Conservation (phyloP, 2,113 vertebrate genomes). For the Myrmecophaga tridactyla region DNA sequence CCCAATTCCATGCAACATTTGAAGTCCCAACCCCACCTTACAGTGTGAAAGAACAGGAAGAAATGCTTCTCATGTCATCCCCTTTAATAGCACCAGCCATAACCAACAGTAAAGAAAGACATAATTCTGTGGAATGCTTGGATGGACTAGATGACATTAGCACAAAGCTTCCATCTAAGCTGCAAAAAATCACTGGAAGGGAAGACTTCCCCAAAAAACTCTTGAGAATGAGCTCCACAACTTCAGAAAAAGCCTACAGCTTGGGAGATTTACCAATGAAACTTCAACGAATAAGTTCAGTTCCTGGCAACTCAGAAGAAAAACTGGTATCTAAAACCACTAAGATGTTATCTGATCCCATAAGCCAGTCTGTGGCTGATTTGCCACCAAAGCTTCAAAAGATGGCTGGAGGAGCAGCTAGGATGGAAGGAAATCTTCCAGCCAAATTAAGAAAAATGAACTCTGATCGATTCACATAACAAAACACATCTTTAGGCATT, state of each 20-base stretch:
- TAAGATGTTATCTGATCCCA: conserved; percentile 93
- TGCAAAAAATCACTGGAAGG: conserved; percentile 98
- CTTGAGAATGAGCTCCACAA: conserved; percentile 97
- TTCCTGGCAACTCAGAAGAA: conserved; percentile 96
- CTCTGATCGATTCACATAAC: conserved; percentile 97
- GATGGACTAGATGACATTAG: conserved; percentile 93
- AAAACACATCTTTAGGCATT: conserved; percentile 57
- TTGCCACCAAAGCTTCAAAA: conserved; percentile 98
- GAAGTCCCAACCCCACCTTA: conserved; percentile 96
- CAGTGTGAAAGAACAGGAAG: conserved; percentile 99
- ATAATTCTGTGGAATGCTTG: conserved; percentile 95
- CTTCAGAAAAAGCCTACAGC: conserved; percentile 98
- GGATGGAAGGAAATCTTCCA: conserved; percentile 96
- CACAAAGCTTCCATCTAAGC: conserved; percentile 94
- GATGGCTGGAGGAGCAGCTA: conserved; percentile 86
- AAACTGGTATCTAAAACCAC: conserved; percentile 90
- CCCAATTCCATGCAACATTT: conserved; percentile 99
- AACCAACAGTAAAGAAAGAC: conserved; percentile 95
- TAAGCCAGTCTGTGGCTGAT: conserved; percentile 97
- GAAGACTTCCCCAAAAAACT: conserved; percentile 97
- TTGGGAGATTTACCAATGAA: conserved; percentile 98
- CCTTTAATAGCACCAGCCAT: conserved; percentile 96
- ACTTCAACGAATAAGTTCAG: conserved; percentile 98
- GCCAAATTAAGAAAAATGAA: conserved; percentile 99
- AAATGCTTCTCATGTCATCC: conserved; percentile 96